These are phyloP conservation scores for Leptopilina boulardi DNA, from an alignment of 1,140 invertebrate species.

Conservation along the genomic window DNA sequence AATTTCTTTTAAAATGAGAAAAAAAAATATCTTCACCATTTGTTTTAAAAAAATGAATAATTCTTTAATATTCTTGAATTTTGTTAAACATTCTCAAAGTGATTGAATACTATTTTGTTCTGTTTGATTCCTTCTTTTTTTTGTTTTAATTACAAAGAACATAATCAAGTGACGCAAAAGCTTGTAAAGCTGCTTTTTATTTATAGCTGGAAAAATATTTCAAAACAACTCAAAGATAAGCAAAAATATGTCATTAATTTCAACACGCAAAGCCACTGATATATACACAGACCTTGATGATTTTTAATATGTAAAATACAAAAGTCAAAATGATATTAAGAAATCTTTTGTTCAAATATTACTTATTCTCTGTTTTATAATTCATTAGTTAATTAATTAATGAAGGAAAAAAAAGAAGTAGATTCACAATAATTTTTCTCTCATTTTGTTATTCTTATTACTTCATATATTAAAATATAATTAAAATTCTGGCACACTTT, in stretches of 20 bases:
- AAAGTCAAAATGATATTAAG: neutral
- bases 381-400: neutral
- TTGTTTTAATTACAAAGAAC: neutral
- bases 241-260: slow-evolving; percentile 13
- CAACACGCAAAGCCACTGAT: neutral
- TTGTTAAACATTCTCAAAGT: too few species aligned
- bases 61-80: too few species aligned
- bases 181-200: neutral
- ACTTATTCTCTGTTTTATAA: neutral
- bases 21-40: too few species aligned
- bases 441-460: neutral
- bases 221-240: slow-evolving; percentile 11
- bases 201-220: slow-evolving; percentile 15
- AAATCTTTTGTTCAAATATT: neutral
- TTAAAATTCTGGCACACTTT: neutral
- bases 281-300: neutral
- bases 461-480: neutral
- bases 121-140: neutral
- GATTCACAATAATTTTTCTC: neutral
- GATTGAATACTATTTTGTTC: neutral
- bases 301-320: slow-evolving; percentile 1
- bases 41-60: too few species aligned
- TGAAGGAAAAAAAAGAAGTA: too few species aligned
- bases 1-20: neutral
- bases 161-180: neutral